Base-by-base conservation (phyloP, 2,888 invertebrate genomes). In the Scrobipalpa costella region DNA sequence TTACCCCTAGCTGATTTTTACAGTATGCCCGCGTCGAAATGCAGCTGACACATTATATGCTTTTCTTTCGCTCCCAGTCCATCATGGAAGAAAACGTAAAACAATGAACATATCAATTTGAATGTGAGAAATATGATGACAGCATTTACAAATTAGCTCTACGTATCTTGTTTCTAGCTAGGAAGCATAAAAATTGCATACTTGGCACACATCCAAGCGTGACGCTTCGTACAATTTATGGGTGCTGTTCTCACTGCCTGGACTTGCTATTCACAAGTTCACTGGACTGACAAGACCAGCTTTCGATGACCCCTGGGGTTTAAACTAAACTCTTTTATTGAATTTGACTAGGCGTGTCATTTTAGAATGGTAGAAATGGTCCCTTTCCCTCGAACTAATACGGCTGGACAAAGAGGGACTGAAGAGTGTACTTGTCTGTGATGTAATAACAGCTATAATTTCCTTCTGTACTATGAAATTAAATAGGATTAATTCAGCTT, bases 351-450 rank as follows among this genome's bases (percentile, higher is more conserved):
- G 71, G 65, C 64, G 67, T 77, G 47, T 74, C 80, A 67, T 61
- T 66, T 68, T 78, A 75, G 17, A 64, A 57, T 81, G 82, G 84
- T 65, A 62, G 63, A 60, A 63, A 50, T 50, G 67, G 76, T 77
- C 79, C 81, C 80, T 74, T 77, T 74, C 72, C 74, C 73, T 77
- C 69, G 68, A 67, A 75, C 69, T 72, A 74, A 70, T 64, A 69
- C 63, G 68, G 64, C 64, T 67, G 65, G 66, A 58, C 52, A 61
- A 64, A n/a, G 38, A 59, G 33, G 57, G 61, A 36, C 17, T 17
- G 11, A 9, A 1, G 44, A 38, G 38, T 38, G 36, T 44, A 58
- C 9, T 44, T 58, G 19, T 38, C 58, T 58, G 58, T 44, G 40
- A 55, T 33, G 27, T 44, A 40, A 38, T 58, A 19, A 58, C 58